Conservation (phyloP, 2,888 invertebrate species). For the Stratiomys singularior region DNA sequence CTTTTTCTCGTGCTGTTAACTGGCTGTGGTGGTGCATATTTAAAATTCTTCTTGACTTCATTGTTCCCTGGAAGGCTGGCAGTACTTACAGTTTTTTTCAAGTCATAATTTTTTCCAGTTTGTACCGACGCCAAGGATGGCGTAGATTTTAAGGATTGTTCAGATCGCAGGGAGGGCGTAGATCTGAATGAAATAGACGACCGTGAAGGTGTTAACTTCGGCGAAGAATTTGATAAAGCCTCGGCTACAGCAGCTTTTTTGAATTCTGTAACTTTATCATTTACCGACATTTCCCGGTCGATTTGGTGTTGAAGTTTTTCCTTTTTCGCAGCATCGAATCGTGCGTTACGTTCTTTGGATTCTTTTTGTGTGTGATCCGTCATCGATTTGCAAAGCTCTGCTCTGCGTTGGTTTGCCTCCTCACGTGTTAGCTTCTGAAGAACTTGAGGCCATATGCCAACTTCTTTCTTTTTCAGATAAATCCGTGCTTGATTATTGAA, state of each 20-base stretch:
- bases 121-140: neutral
- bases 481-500: constrained; percentile 63
- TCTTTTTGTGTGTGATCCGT: constrained; percentile 60
- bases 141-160: neutral
- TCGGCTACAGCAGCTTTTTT: neutral
- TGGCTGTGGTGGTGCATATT: constrained; percentile 54
- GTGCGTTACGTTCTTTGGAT: constrained; percentile 59
- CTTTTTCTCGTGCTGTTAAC: constrained; percentile 57
- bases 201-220: too few species aligned
- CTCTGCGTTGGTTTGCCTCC: too few species aligned
- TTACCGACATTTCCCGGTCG: constrained; percentile 30
- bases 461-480: constrained; percentile 59
- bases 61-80: neutral
- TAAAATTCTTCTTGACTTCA: neutral
- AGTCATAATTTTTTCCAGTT: neutral
- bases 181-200: too few species aligned
- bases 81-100: neutral
- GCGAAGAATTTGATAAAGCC: too few species aligned
- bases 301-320: constrained; percentile 50
- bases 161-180: neutral
- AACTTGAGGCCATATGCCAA: constrained; percentile 62
- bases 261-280: constrained; percentile 30
- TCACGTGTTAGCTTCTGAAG: constrained; percentile 61
- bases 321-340: constrained; percentile 54
- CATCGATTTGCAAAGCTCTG: constrained; percentile 56